phyloP scores from a whole-genome alignment of 2,113 vertebrate genomes.

The Sinocyclocheilus maitianheensis region DNA sequence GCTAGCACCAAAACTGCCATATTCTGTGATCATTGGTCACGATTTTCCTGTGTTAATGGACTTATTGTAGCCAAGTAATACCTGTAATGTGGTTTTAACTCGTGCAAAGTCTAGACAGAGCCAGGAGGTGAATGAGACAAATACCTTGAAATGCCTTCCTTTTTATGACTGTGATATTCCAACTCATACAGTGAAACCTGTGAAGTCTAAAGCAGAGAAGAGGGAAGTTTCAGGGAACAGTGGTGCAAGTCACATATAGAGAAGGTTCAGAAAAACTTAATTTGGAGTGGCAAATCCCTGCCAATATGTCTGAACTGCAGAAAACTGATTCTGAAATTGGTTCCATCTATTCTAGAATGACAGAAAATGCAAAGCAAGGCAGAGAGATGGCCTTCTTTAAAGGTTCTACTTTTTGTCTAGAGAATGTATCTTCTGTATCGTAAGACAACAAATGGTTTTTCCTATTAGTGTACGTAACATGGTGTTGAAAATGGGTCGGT shows the following conservation, averaged over 20 bases:
- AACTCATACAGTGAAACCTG: not conserved
- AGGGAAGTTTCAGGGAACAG: not conserved
- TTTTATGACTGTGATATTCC: not conserved
- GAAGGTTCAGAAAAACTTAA: not conserved
- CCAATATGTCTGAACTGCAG: not conserved
- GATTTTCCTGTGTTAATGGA: not conserved
- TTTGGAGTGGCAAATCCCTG: not conserved
- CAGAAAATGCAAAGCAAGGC: not conserved
- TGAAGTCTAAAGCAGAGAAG: not conserved
- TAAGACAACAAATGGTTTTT: not conserved
- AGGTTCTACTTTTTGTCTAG: not conserved
- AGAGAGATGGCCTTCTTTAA: not conserved
- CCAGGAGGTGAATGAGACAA: not conserved
- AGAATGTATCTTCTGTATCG: not conserved
- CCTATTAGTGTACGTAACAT: not conserved
- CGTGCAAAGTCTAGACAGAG: not conserved
- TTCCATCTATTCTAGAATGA: not conserved
- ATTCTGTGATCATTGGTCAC: not conserved
- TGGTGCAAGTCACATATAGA: not conserved
- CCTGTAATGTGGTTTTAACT: not conserved
- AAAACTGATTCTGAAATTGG: not conserved
- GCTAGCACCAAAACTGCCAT: not conserved
- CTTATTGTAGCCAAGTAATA: not conserved
- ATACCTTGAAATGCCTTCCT: not conserved
- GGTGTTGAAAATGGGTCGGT: no score